Evolutionary conservation across 1,140 invertebrate genomes (phyloP), one percentile per base, ranked within the genome.

Genomic region (Phymastichus coffea): DNA sequence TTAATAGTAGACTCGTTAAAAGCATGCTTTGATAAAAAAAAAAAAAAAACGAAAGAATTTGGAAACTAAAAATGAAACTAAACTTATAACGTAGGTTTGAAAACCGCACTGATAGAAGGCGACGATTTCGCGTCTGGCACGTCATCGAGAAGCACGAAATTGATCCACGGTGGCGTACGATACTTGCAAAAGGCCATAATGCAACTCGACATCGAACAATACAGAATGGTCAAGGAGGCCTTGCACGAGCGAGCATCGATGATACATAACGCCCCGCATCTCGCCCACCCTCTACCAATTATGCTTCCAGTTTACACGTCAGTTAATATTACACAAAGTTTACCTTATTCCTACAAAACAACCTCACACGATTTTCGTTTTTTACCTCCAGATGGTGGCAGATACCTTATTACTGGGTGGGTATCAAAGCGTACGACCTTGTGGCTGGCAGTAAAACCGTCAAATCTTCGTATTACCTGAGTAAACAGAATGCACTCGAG

Each of bases 91-190:
- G n/a, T 64, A 93, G 92, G 96, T 51, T 81, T 99, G 33, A 97
- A 95, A 74, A 99, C 97, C 12, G 96, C 95, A 0, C 75, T 99
- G 26, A 92, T 99, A 1, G 98, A 99, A 80, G 86, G 90, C 48
- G 97, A 98, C 78, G 98, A 99, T 77, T 99, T 99, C 83, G 90
- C 94, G 6, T 95, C 94, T 57, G 98, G 98, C 15, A 99, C 98
- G 0, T 97, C 94, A 25, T 97, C 94, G 58, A 83, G 93, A 41
- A 96, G 93, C 69, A 99, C 97, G 1, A 99, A 99, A 81, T 83
- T 99, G 2, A 98, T 99, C 67, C 98, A 99, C 80, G 98, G 98
- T n/a, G 98, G 97, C 48, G 97, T 99, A 0, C 84, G 96, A 44
- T 99, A 98, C 78, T 80, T 99, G 30, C 97, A 99, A 77, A 99